Evolutionary conservation across 2,113 vertebrate genomes (phyloP).

Genomic region (Collichthys lucidus): DNA sequence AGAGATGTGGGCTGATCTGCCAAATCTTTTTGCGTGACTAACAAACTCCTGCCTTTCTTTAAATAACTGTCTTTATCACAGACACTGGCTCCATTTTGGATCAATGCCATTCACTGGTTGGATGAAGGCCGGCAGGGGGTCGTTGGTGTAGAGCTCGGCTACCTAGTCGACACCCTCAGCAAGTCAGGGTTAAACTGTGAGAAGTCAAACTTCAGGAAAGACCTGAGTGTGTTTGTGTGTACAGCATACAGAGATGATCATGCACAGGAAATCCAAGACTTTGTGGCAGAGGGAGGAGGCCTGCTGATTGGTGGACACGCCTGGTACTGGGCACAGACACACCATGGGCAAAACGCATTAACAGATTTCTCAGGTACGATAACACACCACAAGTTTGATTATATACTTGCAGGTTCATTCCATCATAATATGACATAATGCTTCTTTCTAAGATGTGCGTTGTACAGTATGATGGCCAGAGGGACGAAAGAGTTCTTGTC

Average conservation of each 20-base stretch:
- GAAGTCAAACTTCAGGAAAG: slow-evolving; percentile 37
- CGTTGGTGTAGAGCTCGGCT: slow-evolving; percentile 53
- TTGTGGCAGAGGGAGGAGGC: slow-evolving; percentile 88
- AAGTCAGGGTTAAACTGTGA: slow-evolving; percentile 37
- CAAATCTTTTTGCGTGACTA: background rate
- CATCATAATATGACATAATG: no score
- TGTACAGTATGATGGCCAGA: no score
- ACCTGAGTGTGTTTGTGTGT: slow-evolving; percentile 60
- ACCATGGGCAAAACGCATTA: slow-evolving; percentile 67
- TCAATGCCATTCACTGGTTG: slow-evolving; percentile 83
- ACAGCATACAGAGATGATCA: slow-evolving; percentile 52
- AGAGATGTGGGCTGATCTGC: background rate
- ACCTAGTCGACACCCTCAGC: background rate
- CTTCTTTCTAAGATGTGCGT: no score
- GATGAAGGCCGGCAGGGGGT: slow-evolving; percentile 73
- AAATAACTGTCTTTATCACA: slow-evolving; percentile 14
- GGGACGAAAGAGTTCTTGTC: no score
- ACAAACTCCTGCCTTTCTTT: background rate
- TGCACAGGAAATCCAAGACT: slow-evolving; percentile 74
- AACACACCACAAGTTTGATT: background rate
- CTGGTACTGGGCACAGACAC: slow-evolving; percentile 86
- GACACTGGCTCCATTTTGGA: slow-evolving; percentile 71
- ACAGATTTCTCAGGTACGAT: slow-evolving; percentile 81
- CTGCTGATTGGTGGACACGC: slow-evolving; percentile 87
- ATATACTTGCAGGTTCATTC: background rate